A percentile compares a stretch with the other conserved stretches of the same genome.
Conservation (phyloP, 1,140 invertebrate genomes). For the Pseudachorutes palmiensis region DNA sequence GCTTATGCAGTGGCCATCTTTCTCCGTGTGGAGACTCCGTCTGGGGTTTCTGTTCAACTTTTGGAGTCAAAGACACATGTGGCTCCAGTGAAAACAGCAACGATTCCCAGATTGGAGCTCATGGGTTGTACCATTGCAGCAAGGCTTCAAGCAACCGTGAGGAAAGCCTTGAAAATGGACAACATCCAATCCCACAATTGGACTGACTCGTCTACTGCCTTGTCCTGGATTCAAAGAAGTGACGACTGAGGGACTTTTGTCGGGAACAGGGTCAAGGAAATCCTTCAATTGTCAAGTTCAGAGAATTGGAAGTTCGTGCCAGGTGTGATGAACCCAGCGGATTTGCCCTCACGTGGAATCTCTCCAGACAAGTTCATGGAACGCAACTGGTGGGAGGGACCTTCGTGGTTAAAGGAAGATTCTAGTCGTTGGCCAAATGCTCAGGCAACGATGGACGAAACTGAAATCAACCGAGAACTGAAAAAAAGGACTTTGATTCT, state of each 20-base stretch:
- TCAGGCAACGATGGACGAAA: background rate
- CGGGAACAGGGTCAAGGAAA: conserved; percentile 34
- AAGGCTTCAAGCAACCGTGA: too few relatives aligned
- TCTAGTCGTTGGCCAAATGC: conserved; percentile 14
- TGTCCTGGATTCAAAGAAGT: conserved; percentile 38
- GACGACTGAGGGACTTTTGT: conserved; percentile 37
- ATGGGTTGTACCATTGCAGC: too few relatives aligned
- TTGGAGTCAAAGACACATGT: too few relatives aligned
- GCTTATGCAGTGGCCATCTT: conserved; percentile 27
- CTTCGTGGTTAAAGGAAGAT: background rate
- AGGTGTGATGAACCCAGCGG: conserved; percentile 15
- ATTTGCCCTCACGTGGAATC: conserved; percentile 21
- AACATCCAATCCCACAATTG: too few relatives aligned
- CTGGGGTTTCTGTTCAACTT: conserved; percentile 14
- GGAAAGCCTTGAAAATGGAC: too few relatives aligned
- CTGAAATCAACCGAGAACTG: conserved; percentile 11
- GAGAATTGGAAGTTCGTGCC: conserved; percentile 20
- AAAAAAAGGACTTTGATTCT: too few relatives aligned
- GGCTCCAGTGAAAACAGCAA: too few relatives aligned
- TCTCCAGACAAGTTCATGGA: background rate
- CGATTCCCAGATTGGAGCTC: too few relatives aligned
- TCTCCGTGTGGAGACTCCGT: conserved; percentile 3
- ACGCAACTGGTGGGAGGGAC: conserved; percentile 22
- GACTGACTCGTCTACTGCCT: too few relatives aligned
- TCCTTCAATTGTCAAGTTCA: background rate